These are phyloP conservation scores for Latheticus oryzae DNA, from an alignment of 2,888 invertebrate species.

Conservation along the genomic window DNA sequence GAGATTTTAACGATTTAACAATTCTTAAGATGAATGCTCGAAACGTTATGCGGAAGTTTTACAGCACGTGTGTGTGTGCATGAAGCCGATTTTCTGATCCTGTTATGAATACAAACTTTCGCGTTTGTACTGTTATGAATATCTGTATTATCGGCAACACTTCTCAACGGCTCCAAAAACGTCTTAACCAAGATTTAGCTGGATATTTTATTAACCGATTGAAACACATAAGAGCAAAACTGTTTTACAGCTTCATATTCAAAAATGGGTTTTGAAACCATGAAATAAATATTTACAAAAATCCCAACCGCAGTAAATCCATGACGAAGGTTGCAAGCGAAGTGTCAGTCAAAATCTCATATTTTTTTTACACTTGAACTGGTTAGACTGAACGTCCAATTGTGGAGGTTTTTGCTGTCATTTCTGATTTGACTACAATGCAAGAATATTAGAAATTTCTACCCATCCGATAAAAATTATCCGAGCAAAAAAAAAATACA, in stretches of 20 bases:
- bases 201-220: neutral
- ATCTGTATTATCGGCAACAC: slow-evolving; percentile 29
- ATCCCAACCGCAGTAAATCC: neutral
- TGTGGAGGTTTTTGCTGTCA: too few relatives aligned
- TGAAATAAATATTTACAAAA: too few relatives aligned
- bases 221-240: slow-evolving; percentile 1
- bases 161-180: neutral
- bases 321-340: neutral
- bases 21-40: slow-evolving; percentile 40
- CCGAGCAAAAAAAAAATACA: too few relatives aligned
- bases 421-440: too few relatives aligned
- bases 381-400: too few relatives aligned
- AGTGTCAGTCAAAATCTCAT: too few relatives aligned
- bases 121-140: slow-evolving; percentile 35
- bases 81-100: slow-evolving; percentile 36
- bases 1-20: slow-evolving; percentile 36
- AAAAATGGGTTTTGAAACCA: too few relatives aligned
- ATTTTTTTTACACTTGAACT: too few relatives aligned
- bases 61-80: slow-evolving; percentile 36
- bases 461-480: too few relatives aligned
- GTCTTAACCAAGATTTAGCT: too few relatives aligned
- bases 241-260: too few relatives aligned
- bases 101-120: slow-evolving; percentile 40
- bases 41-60: slow-evolving; percentile 42
- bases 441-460: too few relatives aligned